These are phyloP conservation scores for Helleia helle DNA, from an alignment of 2,888 invertebrate genomes.

Conservation along the genomic window DNA sequence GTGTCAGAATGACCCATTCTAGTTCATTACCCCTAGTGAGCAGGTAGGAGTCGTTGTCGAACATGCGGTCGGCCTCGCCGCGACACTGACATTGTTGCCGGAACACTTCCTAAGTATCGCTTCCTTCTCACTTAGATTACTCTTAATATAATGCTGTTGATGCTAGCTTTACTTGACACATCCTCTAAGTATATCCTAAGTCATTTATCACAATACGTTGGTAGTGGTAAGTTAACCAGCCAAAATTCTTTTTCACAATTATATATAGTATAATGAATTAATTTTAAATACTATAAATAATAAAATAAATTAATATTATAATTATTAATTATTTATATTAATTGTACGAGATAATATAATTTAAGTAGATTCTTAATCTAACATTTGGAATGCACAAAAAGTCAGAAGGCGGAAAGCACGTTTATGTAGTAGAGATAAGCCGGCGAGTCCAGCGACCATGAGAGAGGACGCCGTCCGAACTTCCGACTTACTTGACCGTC, in stretches of 20 bases:
- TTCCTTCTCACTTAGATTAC: constrained; percentile 11
- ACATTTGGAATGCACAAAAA: constrained; percentile 10
- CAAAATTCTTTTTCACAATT: too few relatives aligned
- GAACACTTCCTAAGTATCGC: constrained; percentile 47
- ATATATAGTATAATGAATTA: too few relatives aligned
- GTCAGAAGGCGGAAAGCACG: constrained; percentile 21
- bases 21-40: constrained; percentile 12
- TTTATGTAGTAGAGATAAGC: constrained; percentile 29
- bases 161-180: too few relatives aligned
- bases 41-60: constrained; percentile 31
- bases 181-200: too few relatives aligned
- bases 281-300: too few relatives aligned
- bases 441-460: constrained; percentile 34
- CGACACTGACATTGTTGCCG: constrained; percentile 61
- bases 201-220: too few relatives aligned
- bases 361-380: too few relatives aligned
- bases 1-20: constrained; percentile 4
- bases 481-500: constrained; percentile 29
- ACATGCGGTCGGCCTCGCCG: constrained; percentile 39
- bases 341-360: too few relatives aligned
- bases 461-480: constrained; percentile 29
- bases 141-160: too few relatives aligned
- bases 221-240: too few relatives aligned
- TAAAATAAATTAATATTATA: too few relatives aligned
- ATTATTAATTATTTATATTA: too few relatives aligned